Evolutionary conservation across 2,888 invertebrate genomes (phyloP).

Genomic region (Protodeltote pygarga): DNA sequence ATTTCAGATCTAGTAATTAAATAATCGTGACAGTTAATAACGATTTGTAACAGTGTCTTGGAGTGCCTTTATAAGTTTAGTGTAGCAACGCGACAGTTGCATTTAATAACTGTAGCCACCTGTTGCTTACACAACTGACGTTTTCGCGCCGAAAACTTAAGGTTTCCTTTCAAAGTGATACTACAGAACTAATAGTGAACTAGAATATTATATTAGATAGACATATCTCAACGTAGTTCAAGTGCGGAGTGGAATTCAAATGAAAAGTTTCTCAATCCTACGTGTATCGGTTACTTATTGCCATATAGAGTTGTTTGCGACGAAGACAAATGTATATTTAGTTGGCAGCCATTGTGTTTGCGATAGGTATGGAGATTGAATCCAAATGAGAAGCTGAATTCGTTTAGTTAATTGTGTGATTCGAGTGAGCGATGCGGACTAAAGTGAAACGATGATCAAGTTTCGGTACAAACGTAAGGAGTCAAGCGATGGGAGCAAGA

Average conservation of each 20-base stretch:
- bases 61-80: constrained; percentile 55
- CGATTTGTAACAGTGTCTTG: constrained; percentile 49
- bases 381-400: constrained; percentile 59
- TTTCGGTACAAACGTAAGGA: constrained; percentile 90
- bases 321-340: constrained; percentile 71
- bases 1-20: constrained; percentile 22
- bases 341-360: constrained; percentile 75
- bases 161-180: constrained; percentile 35
- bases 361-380: constrained; percentile 66
- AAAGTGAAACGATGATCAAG: constrained; percentile 86
- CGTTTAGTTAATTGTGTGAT: constrained; percentile 52
- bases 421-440: constrained; percentile 70
- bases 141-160: constrained; percentile 74
- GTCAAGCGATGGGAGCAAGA: constrained; percentile 69
- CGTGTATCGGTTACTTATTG: constrained; percentile 82
- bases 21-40: constrained; percentile 47
- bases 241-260: constrained; percentile 67
- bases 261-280: constrained; percentile 69
- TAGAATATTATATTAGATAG: constrained; percentile 46
- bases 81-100: constrained; percentile 63
- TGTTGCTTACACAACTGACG: constrained; percentile 70
- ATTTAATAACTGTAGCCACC: constrained; percentile 49
- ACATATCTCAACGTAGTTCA: constrained; percentile 62
- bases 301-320: constrained; percentile 70
- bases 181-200: constrained; percentile 36